These are phyloP conservation scores for Thunnus albacares DNA, from an alignment of 2,797 vertebrate species.

Conservation along the genomic window DNA sequence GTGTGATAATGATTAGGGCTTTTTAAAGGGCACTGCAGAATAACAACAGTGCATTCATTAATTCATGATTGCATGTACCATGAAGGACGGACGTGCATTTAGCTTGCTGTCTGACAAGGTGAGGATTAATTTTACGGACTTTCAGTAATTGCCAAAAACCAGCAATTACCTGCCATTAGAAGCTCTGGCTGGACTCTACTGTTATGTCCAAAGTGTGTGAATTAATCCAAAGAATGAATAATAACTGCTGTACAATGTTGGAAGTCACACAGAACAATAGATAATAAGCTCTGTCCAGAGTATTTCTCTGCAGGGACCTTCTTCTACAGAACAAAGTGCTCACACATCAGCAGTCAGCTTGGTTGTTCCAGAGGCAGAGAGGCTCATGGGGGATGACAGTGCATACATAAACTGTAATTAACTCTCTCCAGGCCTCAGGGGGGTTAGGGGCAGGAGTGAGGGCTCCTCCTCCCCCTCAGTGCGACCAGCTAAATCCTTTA, in stretches of 20 bases:
- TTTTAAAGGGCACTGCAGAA: slow-evolving; percentile 8
- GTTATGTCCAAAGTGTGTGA: slow-evolving; percentile 43
- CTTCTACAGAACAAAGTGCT: slow-evolving; percentile 67
- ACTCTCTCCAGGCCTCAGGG: slow-evolving; percentile 70
- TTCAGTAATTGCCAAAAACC: slow-evolving; percentile 34
- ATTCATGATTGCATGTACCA: slow-evolving; percentile 19
- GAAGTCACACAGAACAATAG: slow-evolving; percentile 59
- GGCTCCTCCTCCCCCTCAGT: slow-evolving; percentile 45
- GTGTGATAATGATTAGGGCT: not conserved
- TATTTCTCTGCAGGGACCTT: slow-evolving; percentile 67
- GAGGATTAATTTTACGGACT: slow-evolving; percentile 41
- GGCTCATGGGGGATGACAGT: slow-evolving; percentile 78
- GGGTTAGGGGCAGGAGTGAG: slow-evolving; percentile 44
- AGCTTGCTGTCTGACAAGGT: slow-evolving; percentile 18
- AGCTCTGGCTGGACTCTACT: slow-evolving; percentile 35
- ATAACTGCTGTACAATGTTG: slow-evolving; percentile 32
- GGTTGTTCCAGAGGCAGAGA: slow-evolving; percentile 63
- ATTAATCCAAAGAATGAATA: slow-evolving; percentile 58
- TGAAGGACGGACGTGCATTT: slow-evolving; percentile 5
- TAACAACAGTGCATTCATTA: slow-evolving; percentile 18
- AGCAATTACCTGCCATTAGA: slow-evolving; percentile 45
- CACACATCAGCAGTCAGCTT: slow-evolving; percentile 66
- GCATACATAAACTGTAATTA: slow-evolving; percentile 83
- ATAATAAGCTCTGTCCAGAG: slow-evolving; percentile 68
- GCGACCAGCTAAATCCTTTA: slow-evolving; percentile 70